A percentile compares a stretch with the other conserved stretches of the same genome.
Conservation (phyloP, 92 coral and sea anemone species). For the Epizoanthus rinbou region DNA sequence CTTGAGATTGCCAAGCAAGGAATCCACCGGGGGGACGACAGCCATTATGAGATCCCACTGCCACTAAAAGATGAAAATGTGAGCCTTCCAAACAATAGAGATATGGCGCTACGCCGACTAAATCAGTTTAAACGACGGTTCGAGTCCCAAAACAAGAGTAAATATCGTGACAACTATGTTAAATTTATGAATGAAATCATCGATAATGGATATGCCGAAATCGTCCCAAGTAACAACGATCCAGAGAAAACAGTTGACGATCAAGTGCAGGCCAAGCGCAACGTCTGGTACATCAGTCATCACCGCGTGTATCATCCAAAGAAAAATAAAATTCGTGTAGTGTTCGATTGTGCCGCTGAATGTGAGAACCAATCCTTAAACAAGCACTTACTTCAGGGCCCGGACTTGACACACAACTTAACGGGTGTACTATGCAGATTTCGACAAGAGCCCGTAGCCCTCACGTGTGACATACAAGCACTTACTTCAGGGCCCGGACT, state of each 20-base stretch:
- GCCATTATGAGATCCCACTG: slow-evolving; percentile 56
- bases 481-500: too few species aligned
- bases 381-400: slow-evolving; percentile 70
- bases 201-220: slow-evolving; percentile 49
- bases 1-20: slow-evolving; percentile 49
- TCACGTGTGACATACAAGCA: slow-evolving; percentile 66
- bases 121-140: slow-evolving; percentile 49
- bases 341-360: too few species aligned
- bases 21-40: slow-evolving; percentile 51
- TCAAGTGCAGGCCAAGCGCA: not conserved
- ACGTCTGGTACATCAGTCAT: slow-evolving; percentile 50
- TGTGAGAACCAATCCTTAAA: slow-evolving; percentile 53
- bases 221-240: slow-evolving; percentile 5
- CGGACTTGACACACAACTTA: slow-evolving; percentile 66
- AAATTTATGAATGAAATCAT: slow-evolving; percentile 50
- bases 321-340: slow-evolving; percentile 63
- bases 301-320: slow-evolving; percentile 65
- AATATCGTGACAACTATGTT: slow-evolving; percentile 61
- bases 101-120: slow-evolving; percentile 45
- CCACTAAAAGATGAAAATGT: slow-evolving; percentile 43
- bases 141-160: not conserved
- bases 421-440: slow-evolving; percentile 60
- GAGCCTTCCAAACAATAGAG: slow-evolving; percentile 52
- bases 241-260: slow-evolving; percentile 9
- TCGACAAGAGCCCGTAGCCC: slow-evolving; percentile 46